phyloP scores from a whole-genome alignment of 2,113 vertebrate genomes.

The Machaerirhynchus nigripectus region DNA sequence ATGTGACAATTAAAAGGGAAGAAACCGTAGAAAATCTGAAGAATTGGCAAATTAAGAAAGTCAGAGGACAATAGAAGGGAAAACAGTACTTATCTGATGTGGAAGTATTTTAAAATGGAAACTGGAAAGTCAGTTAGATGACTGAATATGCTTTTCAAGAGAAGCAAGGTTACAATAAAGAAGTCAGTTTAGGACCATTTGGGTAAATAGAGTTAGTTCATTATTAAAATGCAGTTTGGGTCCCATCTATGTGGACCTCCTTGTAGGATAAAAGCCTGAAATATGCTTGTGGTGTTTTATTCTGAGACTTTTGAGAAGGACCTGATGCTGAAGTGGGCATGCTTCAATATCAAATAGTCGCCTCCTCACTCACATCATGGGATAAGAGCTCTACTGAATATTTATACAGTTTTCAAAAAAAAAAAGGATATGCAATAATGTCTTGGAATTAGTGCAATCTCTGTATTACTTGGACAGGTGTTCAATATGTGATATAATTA shows the following conservation, averaged over 20 bases:
- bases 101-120: neutral
- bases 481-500: constrained; percentile 3
- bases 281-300: neutral
- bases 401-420: neutral
- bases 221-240: neutral
- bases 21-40: neutral
- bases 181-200: neutral
- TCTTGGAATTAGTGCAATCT: neutral
- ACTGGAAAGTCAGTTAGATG: neutral
- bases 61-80: neutral
- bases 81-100: neutral
- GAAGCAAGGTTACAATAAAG: neutral
- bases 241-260: neutral
- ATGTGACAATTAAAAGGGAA: neutral
- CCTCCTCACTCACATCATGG: neutral
- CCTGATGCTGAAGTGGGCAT: neutral
- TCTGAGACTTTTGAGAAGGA: neutral
- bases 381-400: neutral
- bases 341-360: neutral
- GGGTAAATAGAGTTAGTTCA: neutral
- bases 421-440: neutral
- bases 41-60: neutral
- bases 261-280: neutral
- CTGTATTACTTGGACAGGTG: neutral
- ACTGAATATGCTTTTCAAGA: neutral